Evolutionary conservation across 2,888 invertebrate species (phyloP).

Genomic region (Temnothorax unifasciatus): DNA sequence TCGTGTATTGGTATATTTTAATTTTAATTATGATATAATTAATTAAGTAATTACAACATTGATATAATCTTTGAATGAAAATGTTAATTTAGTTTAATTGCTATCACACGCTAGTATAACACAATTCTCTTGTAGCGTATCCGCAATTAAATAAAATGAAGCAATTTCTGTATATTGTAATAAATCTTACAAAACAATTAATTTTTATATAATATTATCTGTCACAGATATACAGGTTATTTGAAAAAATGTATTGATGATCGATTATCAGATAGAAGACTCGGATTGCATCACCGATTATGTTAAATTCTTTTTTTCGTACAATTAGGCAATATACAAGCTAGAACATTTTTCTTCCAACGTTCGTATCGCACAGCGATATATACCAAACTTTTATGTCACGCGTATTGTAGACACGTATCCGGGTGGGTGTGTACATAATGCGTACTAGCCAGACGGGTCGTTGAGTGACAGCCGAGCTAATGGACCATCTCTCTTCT

Average conservation of each 20-base stretch:
- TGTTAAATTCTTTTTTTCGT: background rate
- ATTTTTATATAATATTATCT: background rate
- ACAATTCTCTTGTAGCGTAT: slow-evolving; percentile 7
- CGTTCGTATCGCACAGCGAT: slow-evolving; percentile 19
- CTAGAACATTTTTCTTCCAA: slow-evolving; percentile 50
- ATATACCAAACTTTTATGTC: slow-evolving; percentile 38
- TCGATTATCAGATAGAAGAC: background rate
- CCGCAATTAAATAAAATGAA: slow-evolving; percentile 40
- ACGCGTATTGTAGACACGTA: slow-evolving; percentile 28
- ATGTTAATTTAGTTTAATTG: slow-evolving; percentile 48
- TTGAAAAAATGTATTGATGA: background rate
- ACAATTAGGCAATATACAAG: background rate
- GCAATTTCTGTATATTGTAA: background rate
- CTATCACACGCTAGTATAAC: slow-evolving; percentile 6
- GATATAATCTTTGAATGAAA: slow-evolving; percentile 40
- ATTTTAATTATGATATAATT: slow-evolving; percentile 50
- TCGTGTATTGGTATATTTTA: slow-evolving; percentile 2
- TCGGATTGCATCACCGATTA: background rate
- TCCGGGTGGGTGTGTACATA: slow-evolving; percentile 71
- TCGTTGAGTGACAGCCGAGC: slow-evolving; percentile 78
- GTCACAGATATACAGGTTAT: background rate
- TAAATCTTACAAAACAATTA: slow-evolving; percentile 8
- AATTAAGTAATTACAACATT: slow-evolving; percentile 47
- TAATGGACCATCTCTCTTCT: slow-evolving; percentile 78
- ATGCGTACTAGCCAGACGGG: slow-evolving; percentile 71